phyloP scores from a whole-genome alignment of 2,113 vertebrate species.

The Cairina moschata region DNA sequence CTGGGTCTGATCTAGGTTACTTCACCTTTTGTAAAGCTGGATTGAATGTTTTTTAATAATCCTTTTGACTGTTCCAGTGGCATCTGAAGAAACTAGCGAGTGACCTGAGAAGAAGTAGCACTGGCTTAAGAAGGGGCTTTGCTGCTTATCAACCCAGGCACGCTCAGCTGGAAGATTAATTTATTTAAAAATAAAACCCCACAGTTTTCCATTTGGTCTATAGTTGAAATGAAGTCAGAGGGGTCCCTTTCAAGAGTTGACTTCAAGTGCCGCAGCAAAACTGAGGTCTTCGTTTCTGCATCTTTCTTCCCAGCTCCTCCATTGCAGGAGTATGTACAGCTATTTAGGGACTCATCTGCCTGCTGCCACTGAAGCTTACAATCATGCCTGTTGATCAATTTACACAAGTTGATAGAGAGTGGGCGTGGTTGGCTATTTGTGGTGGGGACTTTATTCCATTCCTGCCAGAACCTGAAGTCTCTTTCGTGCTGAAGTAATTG shows the following conservation, averaged over 20 bases:
- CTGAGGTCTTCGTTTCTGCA: neutral
- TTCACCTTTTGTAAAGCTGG: neutral
- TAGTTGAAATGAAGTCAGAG: neutral
- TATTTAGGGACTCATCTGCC: neutral
- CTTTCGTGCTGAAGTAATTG: neutral
- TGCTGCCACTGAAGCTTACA: neutral
- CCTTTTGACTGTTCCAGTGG: neutral
- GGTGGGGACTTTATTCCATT: neutral
- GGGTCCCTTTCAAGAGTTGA: neutral
- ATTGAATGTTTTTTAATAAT: neutral
- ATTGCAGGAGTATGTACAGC: neutral
- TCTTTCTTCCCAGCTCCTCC: neutral
- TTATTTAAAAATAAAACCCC: neutral
- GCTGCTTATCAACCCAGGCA: neutral
- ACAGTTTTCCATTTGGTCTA: neutral
- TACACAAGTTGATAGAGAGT: neutral
- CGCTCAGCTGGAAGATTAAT: neutral
- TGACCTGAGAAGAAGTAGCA: neutral
- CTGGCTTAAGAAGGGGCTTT: neutral
- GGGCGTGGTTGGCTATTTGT: neutral
- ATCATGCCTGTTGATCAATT: neutral
- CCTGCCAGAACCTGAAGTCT: neutral
- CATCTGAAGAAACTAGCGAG: neutral
- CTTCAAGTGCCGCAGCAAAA: neutral
- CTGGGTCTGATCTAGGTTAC: neutral